Evolutionary conservation across 2,113 vertebrate species (phyloP).

Genomic region (Gallinago media): DNA sequence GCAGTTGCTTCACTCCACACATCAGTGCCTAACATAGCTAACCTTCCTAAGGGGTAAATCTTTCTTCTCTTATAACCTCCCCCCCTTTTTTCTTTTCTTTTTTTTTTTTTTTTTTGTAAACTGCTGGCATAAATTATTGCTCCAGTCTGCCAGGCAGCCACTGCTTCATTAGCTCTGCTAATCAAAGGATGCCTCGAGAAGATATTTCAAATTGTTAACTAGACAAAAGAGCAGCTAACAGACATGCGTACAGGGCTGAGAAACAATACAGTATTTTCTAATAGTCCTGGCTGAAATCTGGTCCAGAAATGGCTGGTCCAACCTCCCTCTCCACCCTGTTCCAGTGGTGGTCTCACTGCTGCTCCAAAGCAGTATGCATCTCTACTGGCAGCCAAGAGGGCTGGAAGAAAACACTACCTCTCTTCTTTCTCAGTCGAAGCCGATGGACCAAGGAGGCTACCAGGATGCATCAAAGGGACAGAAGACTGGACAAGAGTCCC

Average conservation of each 20-base stretch:
- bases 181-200: conserved; percentile 36
- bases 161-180: conserved; percentile 35
- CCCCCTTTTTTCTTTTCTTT: neutral
- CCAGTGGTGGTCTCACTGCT: neutral
- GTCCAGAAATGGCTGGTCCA: neutral
- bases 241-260: neutral
- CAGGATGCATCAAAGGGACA: neutral
- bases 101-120: neutral
- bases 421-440: neutral
- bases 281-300: neutral
- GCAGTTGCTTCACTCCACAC: neutral
- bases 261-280: neutral
- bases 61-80: neutral
- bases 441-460: neutral
- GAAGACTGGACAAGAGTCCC: neutral
- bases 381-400: neutral
- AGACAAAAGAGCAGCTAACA: neutral
- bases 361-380: neutral
- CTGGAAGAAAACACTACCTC: neutral
- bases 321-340: neutral
- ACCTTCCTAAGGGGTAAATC: neutral
- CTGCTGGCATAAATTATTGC: neutral
- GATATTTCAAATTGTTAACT: neutral
- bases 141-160: neutral
- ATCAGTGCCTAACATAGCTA: neutral